Conservation (phyloP, 92 coral and sea anemone genomes). For the Virgularia gustaviana region DNA sequence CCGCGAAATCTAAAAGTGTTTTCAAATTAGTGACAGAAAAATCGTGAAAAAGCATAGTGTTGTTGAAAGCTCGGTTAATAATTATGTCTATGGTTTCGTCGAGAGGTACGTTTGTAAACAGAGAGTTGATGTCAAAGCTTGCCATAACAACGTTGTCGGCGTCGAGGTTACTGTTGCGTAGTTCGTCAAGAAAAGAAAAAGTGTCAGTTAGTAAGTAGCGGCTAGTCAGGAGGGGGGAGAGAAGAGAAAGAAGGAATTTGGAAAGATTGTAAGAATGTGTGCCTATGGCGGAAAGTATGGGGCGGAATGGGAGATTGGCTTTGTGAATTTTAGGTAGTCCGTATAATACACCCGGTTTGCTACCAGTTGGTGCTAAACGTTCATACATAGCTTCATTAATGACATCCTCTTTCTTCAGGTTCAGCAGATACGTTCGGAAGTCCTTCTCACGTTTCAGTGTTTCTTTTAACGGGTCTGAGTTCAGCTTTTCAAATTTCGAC, state of each 20-base stretch:
- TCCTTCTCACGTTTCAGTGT: not conserved
- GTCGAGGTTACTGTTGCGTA: not conserved
- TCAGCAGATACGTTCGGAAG: not conserved
- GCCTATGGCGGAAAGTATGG: not conserved
- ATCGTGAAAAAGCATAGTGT: not conserved
- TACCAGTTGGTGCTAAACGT: not conserved
- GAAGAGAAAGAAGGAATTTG: not conserved
- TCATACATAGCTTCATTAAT: not conserved
- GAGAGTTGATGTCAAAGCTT: not conserved
- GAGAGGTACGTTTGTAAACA: not conserved
- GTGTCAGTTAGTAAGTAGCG: not conserved
- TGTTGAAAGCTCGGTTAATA: not conserved
- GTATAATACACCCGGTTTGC: not conserved
- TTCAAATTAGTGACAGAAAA: not conserved
- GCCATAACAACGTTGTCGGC: not conserved
- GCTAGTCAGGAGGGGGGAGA: not conserved
- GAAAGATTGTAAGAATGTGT: not conserved
- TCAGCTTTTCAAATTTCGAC: not conserved
- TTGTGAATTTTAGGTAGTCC: not conserved
- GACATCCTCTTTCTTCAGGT: not conserved
- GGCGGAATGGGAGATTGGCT: not conserved
- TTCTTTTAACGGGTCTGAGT: not conserved
- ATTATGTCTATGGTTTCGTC: constrained; percentile 18
- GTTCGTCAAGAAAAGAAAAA: not conserved
- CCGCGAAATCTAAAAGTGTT: constrained; percentile 1